These are phyloP conservation scores for Molossus molossus DNA, from an alignment of 2,797 vertebrate genomes.

Conservation along the genomic window DNA sequence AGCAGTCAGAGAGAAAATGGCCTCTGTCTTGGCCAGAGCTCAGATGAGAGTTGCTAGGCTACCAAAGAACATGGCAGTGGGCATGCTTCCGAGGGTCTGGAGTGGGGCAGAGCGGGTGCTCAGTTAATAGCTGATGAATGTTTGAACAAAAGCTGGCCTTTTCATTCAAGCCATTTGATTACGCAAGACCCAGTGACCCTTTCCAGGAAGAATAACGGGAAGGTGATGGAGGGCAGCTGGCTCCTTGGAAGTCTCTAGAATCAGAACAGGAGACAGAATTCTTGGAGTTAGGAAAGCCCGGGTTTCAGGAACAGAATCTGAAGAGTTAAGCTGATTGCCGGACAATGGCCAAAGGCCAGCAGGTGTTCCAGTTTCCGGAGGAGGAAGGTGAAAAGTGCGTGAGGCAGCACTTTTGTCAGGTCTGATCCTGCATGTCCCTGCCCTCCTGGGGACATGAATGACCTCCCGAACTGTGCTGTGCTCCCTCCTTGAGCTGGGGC, in stretches of 20 bases:
- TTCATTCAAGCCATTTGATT: neutral
- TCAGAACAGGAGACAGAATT: conserved; percentile 6
- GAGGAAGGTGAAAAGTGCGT: neutral
- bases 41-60: conserved; percentile 85
- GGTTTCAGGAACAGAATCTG: neutral
- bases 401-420: neutral
- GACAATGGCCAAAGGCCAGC: neutral
- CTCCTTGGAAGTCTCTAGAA: neutral
- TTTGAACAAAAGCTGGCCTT: neutral
- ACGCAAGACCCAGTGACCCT: neutral
- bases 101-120: neutral
- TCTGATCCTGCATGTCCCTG: neutral
- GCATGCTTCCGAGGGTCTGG: conserved; percentile 26
- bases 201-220: neutral
- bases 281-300: conserved; percentile 7
- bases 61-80: conserved; percentile 78
- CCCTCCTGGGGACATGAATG: neutral
- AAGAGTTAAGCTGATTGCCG: neutral
- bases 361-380: neutral
- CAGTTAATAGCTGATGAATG: neutral
- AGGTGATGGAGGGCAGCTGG: neutral
- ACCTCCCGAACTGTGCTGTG: neutral
- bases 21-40: conserved; percentile 38
- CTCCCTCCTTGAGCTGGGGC: neutral
- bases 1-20: conserved; percentile 1